Evolutionary conservation across 2,113 vertebrate species (phyloP).

Genomic region (Silurus asotus): DNA sequence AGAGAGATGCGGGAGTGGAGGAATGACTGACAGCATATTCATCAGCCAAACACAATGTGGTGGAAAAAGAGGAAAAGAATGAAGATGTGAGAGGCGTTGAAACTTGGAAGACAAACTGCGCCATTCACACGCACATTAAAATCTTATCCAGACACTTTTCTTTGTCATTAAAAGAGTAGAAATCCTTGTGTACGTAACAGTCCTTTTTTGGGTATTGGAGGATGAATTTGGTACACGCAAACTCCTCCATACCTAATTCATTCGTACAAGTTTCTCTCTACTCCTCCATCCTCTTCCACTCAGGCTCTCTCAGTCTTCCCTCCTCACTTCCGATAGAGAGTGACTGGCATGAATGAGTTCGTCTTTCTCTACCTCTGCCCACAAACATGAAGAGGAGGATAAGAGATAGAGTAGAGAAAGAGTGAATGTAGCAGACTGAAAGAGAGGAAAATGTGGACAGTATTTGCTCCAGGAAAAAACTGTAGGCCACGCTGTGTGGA

Average conservation of each 20-base stretch:
- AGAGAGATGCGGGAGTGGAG: conserved; percentile 10
- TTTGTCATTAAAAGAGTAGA: conserved; percentile 25
- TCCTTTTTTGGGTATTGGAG: conserved; percentile 6
- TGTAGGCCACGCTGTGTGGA: background rate
- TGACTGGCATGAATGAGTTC: conserved; percentile 10
- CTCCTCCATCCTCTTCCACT: conserved; percentile 17
- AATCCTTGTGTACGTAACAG: background rate
- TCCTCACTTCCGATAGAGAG: conserved; percentile 16
- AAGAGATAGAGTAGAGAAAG: conserved; percentile 7
- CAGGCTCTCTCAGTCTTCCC: background rate
- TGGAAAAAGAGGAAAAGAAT: background rate
- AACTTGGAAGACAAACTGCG: conserved; percentile 14
- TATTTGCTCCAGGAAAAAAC: background rate
- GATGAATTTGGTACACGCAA: background rate
- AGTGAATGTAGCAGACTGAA: background rate
- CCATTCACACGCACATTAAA: background rate
- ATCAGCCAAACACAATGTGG: conserved; percentile 35
- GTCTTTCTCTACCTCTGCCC: conserved; percentile 23
- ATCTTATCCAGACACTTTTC: conserved; percentile 15
- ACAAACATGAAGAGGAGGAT: background rate
- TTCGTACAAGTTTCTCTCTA: conserved; percentile 1
- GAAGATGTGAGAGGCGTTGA: background rate
- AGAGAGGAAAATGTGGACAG: background rate
- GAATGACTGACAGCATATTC: conserved; percentile 37
- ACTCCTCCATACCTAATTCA: conserved; percentile 18